These are phyloP conservation scores for Sphenodon punctatus DNA, from an alignment of 2,797 vertebrate genomes.

Conservation along the genomic window DNA sequence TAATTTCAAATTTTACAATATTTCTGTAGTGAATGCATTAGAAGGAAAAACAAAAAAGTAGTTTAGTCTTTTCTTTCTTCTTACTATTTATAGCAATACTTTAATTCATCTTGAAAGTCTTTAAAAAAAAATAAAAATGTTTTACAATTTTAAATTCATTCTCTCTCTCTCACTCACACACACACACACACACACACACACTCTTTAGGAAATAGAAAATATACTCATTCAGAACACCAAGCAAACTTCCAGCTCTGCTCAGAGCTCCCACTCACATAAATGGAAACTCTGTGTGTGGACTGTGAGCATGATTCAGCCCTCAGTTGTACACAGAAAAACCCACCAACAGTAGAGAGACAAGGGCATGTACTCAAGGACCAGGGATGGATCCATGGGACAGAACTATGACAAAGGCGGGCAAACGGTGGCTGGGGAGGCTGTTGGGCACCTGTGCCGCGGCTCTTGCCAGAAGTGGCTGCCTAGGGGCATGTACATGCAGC, in stretches of 20 bases:
- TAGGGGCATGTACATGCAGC: too few species aligned
- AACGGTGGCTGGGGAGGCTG: too few species aligned
- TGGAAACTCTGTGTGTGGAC: background rate
- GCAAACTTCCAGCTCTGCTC: background rate
- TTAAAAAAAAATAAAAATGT: fast-evolving
- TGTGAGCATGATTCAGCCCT: background rate
- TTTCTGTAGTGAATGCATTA: background rate
- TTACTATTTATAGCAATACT: background rate
- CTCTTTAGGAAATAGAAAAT: too few species aligned
- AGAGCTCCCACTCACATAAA: background rate
- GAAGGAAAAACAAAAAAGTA: background rate
- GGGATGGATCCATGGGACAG: too few species aligned
- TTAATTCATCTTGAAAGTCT: constrained; percentile 3
- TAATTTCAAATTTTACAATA: fast-evolving
- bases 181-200: background rate
- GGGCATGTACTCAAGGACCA: too few species aligned
- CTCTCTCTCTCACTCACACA: fast-evolving
- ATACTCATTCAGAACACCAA: background rate
- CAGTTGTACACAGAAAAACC: background rate
- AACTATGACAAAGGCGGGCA: too few species aligned
- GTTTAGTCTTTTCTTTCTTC: background rate
- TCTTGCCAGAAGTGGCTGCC: too few species aligned
- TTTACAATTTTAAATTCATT: background rate
- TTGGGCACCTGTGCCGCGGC: too few species aligned
- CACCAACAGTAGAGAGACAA: background rate